Evolutionary conservation across 2,888 invertebrate genomes (phyloP).

Genomic region (Norana najaformis): DNA sequence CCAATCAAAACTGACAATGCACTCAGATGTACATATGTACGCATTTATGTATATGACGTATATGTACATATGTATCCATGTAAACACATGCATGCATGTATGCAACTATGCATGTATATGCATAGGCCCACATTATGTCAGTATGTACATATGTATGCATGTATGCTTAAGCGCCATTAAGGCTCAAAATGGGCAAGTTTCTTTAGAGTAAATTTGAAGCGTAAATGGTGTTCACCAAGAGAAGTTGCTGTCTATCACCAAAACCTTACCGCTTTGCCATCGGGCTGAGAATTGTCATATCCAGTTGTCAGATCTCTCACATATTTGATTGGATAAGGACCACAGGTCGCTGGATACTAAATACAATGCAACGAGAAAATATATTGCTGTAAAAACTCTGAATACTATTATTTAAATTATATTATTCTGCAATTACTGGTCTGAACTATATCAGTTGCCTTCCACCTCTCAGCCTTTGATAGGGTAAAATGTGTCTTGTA

Average conservation of each 20-base stretch:
- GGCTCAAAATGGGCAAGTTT: not conserved
- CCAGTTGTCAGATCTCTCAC: conserved; percentile 89
- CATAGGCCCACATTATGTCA: no score
- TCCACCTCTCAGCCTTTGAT: no score
- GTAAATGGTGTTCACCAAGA: not conserved
- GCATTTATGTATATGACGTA: no score
- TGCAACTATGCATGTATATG: not conserved
- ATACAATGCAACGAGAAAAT: conserved; percentile 31
- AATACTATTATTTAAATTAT: not conserved
- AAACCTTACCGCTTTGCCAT: conserved; percentile 70
- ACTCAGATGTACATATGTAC: no score
- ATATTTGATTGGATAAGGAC: conserved; percentile 66
- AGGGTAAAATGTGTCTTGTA: no score
- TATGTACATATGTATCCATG: no score
- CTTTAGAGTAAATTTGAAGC: not conserved
- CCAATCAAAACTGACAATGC: no score
- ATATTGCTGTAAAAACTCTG: not conserved
- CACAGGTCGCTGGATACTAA: conserved; percentile 65
- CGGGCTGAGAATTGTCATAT: conserved; percentile 74
- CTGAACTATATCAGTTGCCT: no score
- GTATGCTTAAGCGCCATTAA: not conserved
- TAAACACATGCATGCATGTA: not conserved
- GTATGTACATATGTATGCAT: not conserved
- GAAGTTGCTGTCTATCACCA: not conserved
- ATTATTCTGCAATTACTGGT: not conserved